Base-by-base conservation (phyloP, 2,888 invertebrate genomes). In the Phortica okadai region DNA sequence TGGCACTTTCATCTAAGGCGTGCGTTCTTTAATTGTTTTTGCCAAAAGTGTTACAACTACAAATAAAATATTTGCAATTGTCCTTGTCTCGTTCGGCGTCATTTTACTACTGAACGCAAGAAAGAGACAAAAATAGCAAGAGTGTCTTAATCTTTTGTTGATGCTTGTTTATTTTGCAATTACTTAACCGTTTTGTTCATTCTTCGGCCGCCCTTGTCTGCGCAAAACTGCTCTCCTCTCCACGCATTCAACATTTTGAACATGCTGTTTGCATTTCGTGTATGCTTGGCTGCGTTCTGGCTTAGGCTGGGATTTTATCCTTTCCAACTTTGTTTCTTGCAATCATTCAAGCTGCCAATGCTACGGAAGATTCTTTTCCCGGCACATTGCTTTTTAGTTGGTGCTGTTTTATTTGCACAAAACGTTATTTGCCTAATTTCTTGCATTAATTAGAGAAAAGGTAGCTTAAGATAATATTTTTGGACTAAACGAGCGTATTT, bases 111-210 rank as follows among this genome's bases (percentile, higher is more conserved):
- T 58, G 58, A 14, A 58, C 44, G 66, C 41, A 72, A 45, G 69
- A 73, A 73, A 59, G 66, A 73, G 33, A 33, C 33, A 33, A 5
- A 33, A 33, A 33, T 33, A 33, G 33, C 33, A 76, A 41, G 25
- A 44, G 82, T 82, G 87, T 88, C 89, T 89, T 88, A 89, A 89
- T 88, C 89, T 88, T 88, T 87, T 89, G 89, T 89, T 88, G 88
- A 89, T 88, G 89, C 85, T 89, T 88, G 89, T 88, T 88, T 88
- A 89, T 89, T 89, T 82, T 89, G 89, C 89, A 88, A 88, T 88
- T 89, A 89, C 89, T 88, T 88, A 89, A 89, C 89, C 88, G 87
- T 88, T 88, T 81, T 85, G 89, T 83, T 84, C 88, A 88, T 83
- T 82, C 73, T 8, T 45, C 25, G 44, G 64, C n/a, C 14, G 10